Conservation (phyloP, 2,888 invertebrate genomes). For the Melitaea athalia region DNA sequence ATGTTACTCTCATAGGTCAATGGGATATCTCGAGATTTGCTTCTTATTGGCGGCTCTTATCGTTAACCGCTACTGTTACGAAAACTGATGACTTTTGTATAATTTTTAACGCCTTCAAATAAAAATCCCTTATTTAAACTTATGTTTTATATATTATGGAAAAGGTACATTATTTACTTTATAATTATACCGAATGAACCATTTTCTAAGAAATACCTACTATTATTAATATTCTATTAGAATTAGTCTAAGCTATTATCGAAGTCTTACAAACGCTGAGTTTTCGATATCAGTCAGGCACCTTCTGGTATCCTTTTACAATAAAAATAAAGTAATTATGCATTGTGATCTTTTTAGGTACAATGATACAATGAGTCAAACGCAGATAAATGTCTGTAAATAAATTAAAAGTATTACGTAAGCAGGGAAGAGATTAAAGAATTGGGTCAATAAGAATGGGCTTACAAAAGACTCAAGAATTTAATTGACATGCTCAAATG, state of each 20-base stretch:
- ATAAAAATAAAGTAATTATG: background rate
- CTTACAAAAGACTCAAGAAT: constrained; percentile 25
- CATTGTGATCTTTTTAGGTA: background rate
- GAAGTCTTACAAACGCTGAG: constrained; percentile 1
- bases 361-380: constrained; percentile 3
- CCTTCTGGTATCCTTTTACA: background rate
- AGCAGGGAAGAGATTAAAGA: constrained; percentile 30
- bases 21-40: constrained; percentile 42
- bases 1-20: constrained; percentile 47
- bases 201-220: too few relatives aligned
- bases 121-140: background rate
- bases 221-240: background rate
- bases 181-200: background rate
- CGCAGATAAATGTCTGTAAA: constrained; percentile 16
- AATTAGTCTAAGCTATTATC: constrained; percentile 3
- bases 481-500: constrained; percentile 18
- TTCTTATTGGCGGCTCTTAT: constrained; percentile 37
- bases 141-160: too few relatives aligned
- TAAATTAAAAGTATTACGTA: constrained; percentile 29
- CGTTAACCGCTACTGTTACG: constrained; percentile 7
- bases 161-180: background rate
- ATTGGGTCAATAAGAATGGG: constrained; percentile 31
- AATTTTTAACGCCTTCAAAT: background rate
- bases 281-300: background rate
- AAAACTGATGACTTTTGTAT: constrained; percentile 10